Evolutionary conservation across 1,140 invertebrate species (phyloP), one percentile per base, ranked within the genome.

Genomic region (Hylaeus volcanicus): DNA sequence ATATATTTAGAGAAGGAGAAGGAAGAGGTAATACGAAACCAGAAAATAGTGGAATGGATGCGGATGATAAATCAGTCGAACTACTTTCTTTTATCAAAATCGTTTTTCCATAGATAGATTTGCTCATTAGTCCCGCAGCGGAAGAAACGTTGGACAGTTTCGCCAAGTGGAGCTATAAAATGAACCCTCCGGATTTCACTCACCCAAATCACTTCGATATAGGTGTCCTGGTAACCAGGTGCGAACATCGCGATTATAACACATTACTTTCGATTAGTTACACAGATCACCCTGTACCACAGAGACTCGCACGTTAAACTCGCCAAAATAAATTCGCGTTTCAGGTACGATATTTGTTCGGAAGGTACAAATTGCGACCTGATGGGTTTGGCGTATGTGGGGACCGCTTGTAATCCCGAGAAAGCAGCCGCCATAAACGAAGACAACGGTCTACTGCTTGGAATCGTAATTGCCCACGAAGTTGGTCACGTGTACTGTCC

Each of bases 201-300:
- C 95, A 96, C 91, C 96, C 96, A 0, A 95, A 96, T 85, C 96
- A 97, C 90, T 96, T 96, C 88, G 96, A 97, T 89, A 94, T 97
- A 15, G 96, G 96, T 2, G 94, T 96, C 74, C 93, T 97, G 9
- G 87, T 97, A 12, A 97, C 96, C 9, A 95, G 96, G 95, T 96
- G 60, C 66, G 12, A 6, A 5, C 12, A 26, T 26, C 26, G 26
- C 26, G 26, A 26, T 26, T 26, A 26, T 26, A 26, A 0, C 26
- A 26, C 26, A 26, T 26, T 26, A 26, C 26, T 26, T 26, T 26
- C 26, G 26, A 26, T 26, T 26, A 26, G 26, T 26, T 26, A 26
- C 26, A 26, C 26, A 26, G 26, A 26, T 26, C 26, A 26, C 26
- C 26, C 26, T 26, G 26, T 26, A 26, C 26, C 26, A 26, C 26